Base-by-base conservation (phyloP, 2,888 invertebrate species). In the Noctuana brunneofusca region DNA sequence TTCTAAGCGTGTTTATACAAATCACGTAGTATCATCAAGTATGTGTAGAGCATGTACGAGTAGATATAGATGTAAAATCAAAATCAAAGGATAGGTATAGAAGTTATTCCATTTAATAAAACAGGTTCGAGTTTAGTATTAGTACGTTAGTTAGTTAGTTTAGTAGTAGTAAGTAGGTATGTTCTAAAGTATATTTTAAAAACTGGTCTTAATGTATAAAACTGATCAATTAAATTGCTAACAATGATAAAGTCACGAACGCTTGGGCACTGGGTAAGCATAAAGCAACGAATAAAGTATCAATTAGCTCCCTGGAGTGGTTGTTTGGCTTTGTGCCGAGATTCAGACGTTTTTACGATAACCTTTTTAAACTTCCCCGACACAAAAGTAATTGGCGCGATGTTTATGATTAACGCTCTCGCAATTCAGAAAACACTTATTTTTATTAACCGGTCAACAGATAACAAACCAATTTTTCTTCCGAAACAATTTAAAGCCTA, bases 381-480 rank as follows among this genome's bases (percentile, higher is more conserved):
- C 55, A 56, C 62, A 50, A 62, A 62, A 62, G 62, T 62, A 55
- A 62, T 62, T 55, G 62, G 55, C 62, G 41, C 62, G 49, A 56
- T 49, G 55, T 62, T 62, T 62, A 50, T 62, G 62, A 62, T 62
- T 56, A 62, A 62, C 62, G 50, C 49, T 62, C 24, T 49, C 49
- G 55, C 49, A 8, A 56, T 62, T 62, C 55, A 41, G 62, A 62
- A 62, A 56, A 62, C 62, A 62, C 62, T 62, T 56, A 56, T 56
- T 62, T 49, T 62, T 56, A 56, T 41, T 50, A 62, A 56, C 55
- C 62, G 9, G 43, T 43, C 49, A 41, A 20, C 18, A 41, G 62
- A 62, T 56, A 62, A 56, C 30, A 49, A 62, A 56, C 49, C 62
- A 56, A 62, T 62, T 56, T 62, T 62, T 62, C 48, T 41, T 11